phyloP scores from a whole-genome alignment of 2,797 vertebrate genomes.

The Chiloscyllium punctatum region DNA sequence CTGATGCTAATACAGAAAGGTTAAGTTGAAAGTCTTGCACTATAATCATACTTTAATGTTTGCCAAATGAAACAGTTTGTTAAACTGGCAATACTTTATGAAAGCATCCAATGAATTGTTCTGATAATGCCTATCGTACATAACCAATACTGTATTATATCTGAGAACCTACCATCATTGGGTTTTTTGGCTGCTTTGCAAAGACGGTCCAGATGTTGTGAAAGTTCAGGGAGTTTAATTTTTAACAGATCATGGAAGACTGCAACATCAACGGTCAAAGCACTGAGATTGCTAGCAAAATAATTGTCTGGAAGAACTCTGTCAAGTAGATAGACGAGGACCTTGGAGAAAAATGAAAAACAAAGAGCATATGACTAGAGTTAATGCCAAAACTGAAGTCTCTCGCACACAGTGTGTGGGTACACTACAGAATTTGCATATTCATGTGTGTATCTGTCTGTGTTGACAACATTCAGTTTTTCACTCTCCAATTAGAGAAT shows the following conservation, averaged over 20 bases:
- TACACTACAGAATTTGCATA: too few relatives aligned
- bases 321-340: conserved; percentile 98
- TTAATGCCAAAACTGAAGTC: conserved; percentile 3
- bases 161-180: conserved; percentile 69
- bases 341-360: conserved; percentile 54
- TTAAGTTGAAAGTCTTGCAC: neutral
- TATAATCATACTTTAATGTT: neutral
- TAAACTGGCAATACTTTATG: neutral
- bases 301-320: conserved; percentile 96
- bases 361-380: neutral
- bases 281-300: conserved; percentile 92
- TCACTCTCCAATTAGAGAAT: neutral
- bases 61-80: neutral
- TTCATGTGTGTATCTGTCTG: neutral
- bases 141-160: neutral
- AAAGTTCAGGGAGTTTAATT: conserved; percentile 84
- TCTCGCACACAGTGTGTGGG: neutral
- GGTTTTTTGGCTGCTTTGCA: conserved; percentile 86
- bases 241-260: conserved; percentile 92
- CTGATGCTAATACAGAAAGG: neutral
- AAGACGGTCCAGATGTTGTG: conserved; percentile 84
- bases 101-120: neutral
- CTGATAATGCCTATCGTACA: neutral
- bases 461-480: neutral
- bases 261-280: conserved; percentile 95